Base-by-base conservation (phyloP, 1,140 invertebrate species). In the Ladona fulva region DNA sequence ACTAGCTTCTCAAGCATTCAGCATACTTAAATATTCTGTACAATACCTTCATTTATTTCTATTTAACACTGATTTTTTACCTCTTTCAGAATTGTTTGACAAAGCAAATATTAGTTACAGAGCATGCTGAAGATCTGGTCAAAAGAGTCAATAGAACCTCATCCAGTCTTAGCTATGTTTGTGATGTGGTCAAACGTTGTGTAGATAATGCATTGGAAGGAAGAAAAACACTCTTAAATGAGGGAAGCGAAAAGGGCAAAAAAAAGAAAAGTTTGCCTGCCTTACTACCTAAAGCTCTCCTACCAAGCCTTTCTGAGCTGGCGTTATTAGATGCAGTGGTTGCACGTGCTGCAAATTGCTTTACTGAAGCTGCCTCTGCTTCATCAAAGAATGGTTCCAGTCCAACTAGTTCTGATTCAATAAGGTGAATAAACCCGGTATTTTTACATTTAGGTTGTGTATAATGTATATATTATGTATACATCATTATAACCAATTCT, bases 91-190 rank as follows among this genome's bases (percentile, higher is more conserved):
- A 95, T 83, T 92, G 90, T 77, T 86, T 96, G n/a, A 92, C 95
- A 6, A 95, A 96, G 82, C 95, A 96, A 89, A 94, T 94, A 74
- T 90, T 95, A 88, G 95, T 92, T 77, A 93, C 92, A 0, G 91
- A 92, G 82, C 92, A 94, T 83, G 93, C 94, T 0, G 94, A 95
- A 81, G 90, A 90, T 80, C 85, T 95, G 66, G 82, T 95, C 24
- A 91, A 91, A 80, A 90, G 88, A 5, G 92, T 94, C 0, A 66
- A 82, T 84, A 42, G n/a, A 66, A 22, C n/a, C 14, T 22, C n/a
- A 19, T 16, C 52, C n/a, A 66, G 52, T 66, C 52, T 66, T 66
- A 66, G 16, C 14, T 66, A 66, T 66, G 52, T 66, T 6, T 66
- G 16, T 1, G 89, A 89, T 79, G 85, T 93, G 14, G 91, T 92